A percentile compares a stretch with the other conserved stretches of the same genome.
Evolutionary conservation across 2,113 vertebrate genomes (phyloP).

Genomic region (Brachypteracias leptosomus): DNA sequence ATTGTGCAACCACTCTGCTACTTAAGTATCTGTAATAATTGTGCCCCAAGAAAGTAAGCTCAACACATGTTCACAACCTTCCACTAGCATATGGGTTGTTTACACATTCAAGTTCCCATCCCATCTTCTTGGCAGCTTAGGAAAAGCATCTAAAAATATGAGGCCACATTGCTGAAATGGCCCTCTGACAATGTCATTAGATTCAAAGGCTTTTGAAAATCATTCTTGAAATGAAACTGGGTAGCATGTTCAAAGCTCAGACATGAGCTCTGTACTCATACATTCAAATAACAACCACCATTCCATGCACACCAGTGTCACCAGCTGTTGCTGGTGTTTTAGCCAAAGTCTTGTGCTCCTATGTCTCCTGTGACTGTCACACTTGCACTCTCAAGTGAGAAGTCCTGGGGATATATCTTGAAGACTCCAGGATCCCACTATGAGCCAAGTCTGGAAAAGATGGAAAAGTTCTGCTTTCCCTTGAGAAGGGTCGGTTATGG

Average conservation of each 20-base stretch:
- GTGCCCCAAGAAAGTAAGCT: slow-evolving; percentile 51
- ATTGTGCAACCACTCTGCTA: slow-evolving; percentile 30
- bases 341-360: background rate
- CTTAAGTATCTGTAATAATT: slow-evolving; percentile 34
- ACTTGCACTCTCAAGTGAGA: background rate
- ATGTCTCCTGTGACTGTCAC: background rate
- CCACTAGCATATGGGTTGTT: background rate
- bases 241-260: background rate
- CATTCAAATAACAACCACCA: background rate
- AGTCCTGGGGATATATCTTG: background rate
- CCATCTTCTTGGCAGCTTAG: background rate
- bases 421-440: background rate
- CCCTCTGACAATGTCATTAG: background rate
- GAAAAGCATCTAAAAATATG: background rate
- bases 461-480: background rate
- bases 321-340: background rate
- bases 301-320: background rate
- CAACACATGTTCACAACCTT: slow-evolving; percentile 11
- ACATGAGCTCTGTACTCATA: background rate
- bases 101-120: background rate
- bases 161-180: background rate
- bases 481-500: background rate
- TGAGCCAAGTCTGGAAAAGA: background rate
- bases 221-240: background rate
- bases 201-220: background rate